Evolutionary conservation across 1,140 invertebrate genomes (phyloP).

Genomic region (Pachypeltis micranthus): DNA sequence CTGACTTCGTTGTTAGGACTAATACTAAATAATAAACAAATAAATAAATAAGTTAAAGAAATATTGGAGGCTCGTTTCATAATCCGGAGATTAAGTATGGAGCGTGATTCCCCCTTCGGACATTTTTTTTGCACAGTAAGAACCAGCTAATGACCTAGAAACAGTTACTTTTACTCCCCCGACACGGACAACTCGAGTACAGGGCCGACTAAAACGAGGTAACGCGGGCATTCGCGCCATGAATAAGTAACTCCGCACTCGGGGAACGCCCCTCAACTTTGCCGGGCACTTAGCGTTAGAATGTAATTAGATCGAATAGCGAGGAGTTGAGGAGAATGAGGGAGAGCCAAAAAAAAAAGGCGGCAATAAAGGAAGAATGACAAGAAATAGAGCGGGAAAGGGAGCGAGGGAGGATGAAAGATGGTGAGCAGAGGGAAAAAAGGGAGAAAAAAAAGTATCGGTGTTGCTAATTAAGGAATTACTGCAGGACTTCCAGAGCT

Average conservation of each 20-base stretch:
- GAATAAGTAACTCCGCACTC: background rate
- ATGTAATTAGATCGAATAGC: slow-evolving; percentile 1
- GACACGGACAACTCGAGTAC: too few species aligned
- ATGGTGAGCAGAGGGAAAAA: background rate
- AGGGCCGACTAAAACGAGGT: too few species aligned
- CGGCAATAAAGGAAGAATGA: slow-evolving; percentile 1
- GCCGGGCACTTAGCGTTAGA: background rate
- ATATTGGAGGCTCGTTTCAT: too few species aligned
- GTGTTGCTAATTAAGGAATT: background rate
- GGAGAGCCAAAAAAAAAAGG: background rate
- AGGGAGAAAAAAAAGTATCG: background rate
- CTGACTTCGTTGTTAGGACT: too few species aligned
- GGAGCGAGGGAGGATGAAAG: background rate
- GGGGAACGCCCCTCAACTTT: slow-evolving; percentile 1
- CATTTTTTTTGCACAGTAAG: too few species aligned
- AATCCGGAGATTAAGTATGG: too few species aligned
- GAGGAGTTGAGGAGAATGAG: background rate
- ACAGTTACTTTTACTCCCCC: too few species aligned
- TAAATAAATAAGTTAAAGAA: too few species aligned
- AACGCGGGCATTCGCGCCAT: background rate
- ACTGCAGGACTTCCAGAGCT: too few species aligned
- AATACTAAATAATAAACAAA: too few species aligned
- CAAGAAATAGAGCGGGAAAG: slow-evolving; percentile 1
- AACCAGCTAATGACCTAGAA: too few species aligned
- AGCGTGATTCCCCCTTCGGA: too few species aligned